phyloP scores from a whole-genome alignment of 2,888 invertebrate genomes.

The Lasioglossum leucozonium region DNA sequence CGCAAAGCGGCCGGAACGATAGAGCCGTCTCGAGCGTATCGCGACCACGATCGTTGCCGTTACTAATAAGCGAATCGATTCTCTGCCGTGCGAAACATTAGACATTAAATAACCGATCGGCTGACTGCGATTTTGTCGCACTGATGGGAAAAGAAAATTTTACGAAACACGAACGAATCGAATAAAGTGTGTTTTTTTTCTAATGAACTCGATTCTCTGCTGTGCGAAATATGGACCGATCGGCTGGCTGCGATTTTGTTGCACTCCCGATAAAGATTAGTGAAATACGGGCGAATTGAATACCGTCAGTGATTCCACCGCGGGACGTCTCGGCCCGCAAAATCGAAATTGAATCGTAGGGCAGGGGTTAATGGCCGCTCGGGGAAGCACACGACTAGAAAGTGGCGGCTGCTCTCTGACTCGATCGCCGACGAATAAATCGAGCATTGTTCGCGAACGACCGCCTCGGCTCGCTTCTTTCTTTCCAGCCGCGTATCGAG shows the following conservation, averaged over 20 bases:
- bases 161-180: too few species aligned
- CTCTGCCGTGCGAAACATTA: not conserved
- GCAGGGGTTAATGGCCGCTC: conserved; percentile 32
- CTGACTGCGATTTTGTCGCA: not conserved
- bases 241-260: too few species aligned
- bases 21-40: conserved; percentile 7
- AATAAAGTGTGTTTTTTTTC: too few species aligned
- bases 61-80: not conserved
- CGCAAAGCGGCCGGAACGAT: conserved; percentile 26
- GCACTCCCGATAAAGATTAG: not conserved
- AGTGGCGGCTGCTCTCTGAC: conserved; percentile 45
- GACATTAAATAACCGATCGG: not conserved
- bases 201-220: too few species aligned
- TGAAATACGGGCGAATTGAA: not conserved
- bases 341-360: not conserved
- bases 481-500: conserved; percentile 39
- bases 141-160: too few species aligned
- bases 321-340: not conserved
- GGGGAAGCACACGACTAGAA: conserved; percentile 62
- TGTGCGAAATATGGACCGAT: not conserved
- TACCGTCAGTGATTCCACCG: not conserved
- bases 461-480: conserved; percentile 29
- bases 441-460: conserved; percentile 56
- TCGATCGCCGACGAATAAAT: conserved; percentile 61
- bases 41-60: not conserved